Evolutionary conservation across 2,888 invertebrate species (phyloP), one percentile per base, ranked within the genome.

Genomic region (Volucella inanis): DNA sequence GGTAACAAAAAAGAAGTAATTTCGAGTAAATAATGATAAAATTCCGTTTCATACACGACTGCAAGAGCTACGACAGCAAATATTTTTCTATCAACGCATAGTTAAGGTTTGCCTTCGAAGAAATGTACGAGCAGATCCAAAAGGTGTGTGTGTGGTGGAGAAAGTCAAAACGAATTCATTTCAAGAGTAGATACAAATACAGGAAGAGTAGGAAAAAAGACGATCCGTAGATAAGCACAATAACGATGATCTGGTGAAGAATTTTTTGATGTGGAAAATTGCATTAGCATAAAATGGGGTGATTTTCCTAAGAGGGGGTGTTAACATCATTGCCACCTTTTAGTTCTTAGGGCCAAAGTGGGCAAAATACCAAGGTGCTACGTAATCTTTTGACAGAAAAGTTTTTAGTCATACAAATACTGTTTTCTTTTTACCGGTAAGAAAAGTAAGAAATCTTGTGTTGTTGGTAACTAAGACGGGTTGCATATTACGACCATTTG

Each of bases 11-110:
- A 65, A 72, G 65, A 72, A 72, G 72, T 72, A 59, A 79, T 71
- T 78, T 70, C 78, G 62, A 61, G 80, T 76, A 84, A 84, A 80
- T 80, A 80, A 84, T 84, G 84, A 75, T 84, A 70, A 80, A 80
- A 80, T 71, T 80, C 59, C 45, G 71, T 75, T 71, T 70, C 65
- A 15, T 52, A 68, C 55, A 52, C 39, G 47, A 68, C n/a, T 18
- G 9, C 64, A 47, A 22, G 45, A 50, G 68, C 68, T 14, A 70
- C 67, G 67, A 41, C 45, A 61, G 75, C 55, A 75, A 59, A 79
- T 75, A 71, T 75, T 79, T 79, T 80, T 54, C 84, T 68, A 76
- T 76, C 70, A 76, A 71, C 57, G 43, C 71, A 43, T 72, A 41
- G 57, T 41, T 14, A 22, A 14, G 8, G 43, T 8, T 0, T 22